Evolutionary conservation across 1,140 invertebrate genomes (phyloP), one percentile per base, ranked within the genome.

Genomic region (Achroia grisella): DNA sequence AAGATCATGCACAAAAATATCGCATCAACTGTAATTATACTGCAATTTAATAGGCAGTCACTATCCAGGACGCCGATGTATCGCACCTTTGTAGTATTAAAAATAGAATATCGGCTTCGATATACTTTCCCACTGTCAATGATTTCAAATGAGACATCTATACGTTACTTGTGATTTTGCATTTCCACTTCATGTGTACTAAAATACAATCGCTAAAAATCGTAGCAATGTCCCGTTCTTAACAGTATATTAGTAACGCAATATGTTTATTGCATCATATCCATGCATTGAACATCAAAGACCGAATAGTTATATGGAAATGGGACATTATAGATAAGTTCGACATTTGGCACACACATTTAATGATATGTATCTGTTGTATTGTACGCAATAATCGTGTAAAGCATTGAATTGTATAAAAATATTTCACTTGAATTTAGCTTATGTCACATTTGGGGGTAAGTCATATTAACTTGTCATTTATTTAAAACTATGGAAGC

Each of bases 1-100:
- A 68, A 65, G 61, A 68, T 60, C 54, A 58, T 62, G 52, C 67
- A 58, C 52, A 73, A 58, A 75, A 77, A 74, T 58, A 73, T 66
- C 50, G 56, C 62, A 58, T 56, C 47, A 48, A 60, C 48, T 46
- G 34, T 52, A 58, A 51, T 62, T 33, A 46, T 33, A 49, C 52
- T 44, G 52, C 39, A 39, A 54, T 51, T 50, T 10, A 49, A 40
- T 49, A 29, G 43, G 44, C 48, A 43, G 28, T 32, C 43, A 49
- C 48, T 37, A 34, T 11, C 10, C 5, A 34, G 13, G 2, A 40
- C 23, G 12, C 17, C 5, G 12, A 12, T 12, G 17, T 27, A 30
- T 30, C 39, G 29, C 39, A 23, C 17, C 17, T 23, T 23, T 23
- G 6, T 23, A 23, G 17, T 23, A 23, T 23, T 23, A 30, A 40